Conservation (phyloP, 2,888 invertebrate genomes). For the Dynastes tityus region DNA sequence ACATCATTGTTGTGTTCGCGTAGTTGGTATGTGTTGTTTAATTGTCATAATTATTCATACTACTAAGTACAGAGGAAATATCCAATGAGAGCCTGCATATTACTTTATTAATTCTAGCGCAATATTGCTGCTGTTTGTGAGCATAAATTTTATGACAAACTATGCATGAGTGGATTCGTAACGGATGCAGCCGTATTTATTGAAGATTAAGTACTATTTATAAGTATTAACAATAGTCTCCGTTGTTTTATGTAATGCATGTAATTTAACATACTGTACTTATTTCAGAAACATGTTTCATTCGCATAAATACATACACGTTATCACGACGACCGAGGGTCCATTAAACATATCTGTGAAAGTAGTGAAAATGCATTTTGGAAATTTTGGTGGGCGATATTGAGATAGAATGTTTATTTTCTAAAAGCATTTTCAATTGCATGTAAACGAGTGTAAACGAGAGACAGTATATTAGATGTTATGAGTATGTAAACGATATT, state of each 20-base stretch:
- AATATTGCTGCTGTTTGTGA: neutral
- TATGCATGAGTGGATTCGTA: neutral
- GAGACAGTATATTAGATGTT: too few relatives aligned
- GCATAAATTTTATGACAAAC: neutral
- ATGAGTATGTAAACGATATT: too few relatives aligned
- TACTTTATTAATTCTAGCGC: conserved; percentile 4
- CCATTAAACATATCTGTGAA: too few relatives aligned
- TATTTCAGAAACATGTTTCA: too few relatives aligned
- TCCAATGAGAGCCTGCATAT: neutral
- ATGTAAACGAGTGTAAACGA: too few relatives aligned
- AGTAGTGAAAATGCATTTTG: too few relatives aligned
- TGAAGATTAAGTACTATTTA: conserved; percentile 4
- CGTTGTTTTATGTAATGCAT: neutral
- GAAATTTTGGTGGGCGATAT: too few relatives aligned
- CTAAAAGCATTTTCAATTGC: too few relatives aligned
- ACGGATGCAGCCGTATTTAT: neutral
- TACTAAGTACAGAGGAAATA: neutral
- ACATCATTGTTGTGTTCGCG: neutral
- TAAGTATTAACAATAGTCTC: neutral
- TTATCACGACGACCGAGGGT: too few relatives aligned
- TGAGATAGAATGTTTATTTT: too few relatives aligned
- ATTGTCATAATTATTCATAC: conserved; percentile 10
- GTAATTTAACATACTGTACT: too few relatives aligned
- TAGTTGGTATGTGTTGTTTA: neutral
- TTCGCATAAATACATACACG: too few relatives aligned